Conservation (phyloP, 2,797 vertebrate genomes). For the Alectoris magna region DNA sequence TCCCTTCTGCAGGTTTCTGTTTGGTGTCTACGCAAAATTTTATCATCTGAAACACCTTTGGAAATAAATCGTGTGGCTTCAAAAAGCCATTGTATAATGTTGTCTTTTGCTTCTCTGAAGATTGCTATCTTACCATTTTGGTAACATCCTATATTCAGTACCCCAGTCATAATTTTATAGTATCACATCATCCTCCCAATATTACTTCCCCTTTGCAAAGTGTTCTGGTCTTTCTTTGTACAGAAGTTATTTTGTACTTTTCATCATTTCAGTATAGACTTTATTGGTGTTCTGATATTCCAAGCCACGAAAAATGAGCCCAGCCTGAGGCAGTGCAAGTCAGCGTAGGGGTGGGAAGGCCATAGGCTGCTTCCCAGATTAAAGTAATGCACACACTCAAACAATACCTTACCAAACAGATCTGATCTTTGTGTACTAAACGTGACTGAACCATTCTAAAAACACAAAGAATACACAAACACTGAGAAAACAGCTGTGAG, state of each 20-base stretch:
- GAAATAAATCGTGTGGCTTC: background rate
- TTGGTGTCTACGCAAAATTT: background rate
- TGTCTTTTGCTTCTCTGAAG: background rate
- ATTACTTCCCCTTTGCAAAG: background rate
- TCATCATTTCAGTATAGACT: background rate
- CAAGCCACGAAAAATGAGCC: background rate
- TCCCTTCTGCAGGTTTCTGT: background rate
- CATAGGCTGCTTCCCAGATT: background rate
- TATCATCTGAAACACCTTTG: background rate
- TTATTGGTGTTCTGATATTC: background rate
- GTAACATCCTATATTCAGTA: background rate
- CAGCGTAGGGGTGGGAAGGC: background rate
- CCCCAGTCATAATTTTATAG: background rate
- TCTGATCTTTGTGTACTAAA: constrained; percentile 13
- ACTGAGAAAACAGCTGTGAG: background rate
- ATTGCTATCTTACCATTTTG: background rate
- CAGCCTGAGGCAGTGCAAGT: constrained; percentile 19
- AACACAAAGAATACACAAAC: background rate
- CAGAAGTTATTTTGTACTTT: background rate
- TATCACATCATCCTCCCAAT: background rate
- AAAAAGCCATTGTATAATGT: background rate
- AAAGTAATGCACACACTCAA: constrained; percentile 33
- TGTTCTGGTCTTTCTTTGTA: background rate
- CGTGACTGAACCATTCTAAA: background rate
- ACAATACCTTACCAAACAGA: constrained; percentile 24